A percentile compares a stretch with the other conserved stretches of the same genome.
Evolutionary conservation across 1,140 invertebrate genomes (phyloP).

Genomic region (Drosophila orena): DNA sequence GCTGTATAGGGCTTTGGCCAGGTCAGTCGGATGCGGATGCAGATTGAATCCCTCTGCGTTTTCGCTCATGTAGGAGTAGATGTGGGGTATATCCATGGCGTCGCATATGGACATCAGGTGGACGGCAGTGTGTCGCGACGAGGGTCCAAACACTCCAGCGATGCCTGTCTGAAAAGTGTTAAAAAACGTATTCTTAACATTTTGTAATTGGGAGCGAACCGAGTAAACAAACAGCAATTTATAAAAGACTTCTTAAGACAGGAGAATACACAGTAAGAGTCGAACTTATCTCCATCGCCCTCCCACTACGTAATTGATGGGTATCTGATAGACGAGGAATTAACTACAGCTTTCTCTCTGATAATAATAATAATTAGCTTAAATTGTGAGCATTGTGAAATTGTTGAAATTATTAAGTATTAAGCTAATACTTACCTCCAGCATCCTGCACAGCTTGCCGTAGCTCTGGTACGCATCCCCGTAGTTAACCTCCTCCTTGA

Average conservation of each 20-base stretch:
- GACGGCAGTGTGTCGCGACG: slow-evolving; percentile 87
- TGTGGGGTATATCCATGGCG: slow-evolving; percentile 94
- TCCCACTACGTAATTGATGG: no score
- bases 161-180: slow-evolving; percentile 86
- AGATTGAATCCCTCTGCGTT: slow-evolving; percentile 90
- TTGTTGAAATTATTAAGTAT: no score
- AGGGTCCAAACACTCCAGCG: slow-evolving; percentile 93
- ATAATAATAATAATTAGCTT: no score
- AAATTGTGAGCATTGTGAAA: no score
- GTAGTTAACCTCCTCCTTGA: slow-evolving; percentile 72
- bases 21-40: slow-evolving; percentile 91
- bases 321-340: no score
- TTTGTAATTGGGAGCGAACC: no score
- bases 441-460: slow-evolving; percentile 82
- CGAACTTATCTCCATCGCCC: no score
- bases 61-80: slow-evolving; percentile 89
- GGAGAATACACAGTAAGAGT: no score
- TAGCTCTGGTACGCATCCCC: slow-evolving; percentile 85
- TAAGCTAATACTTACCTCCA: slow-evolving; percentile 65
- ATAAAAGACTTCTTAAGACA: no score
- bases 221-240: no score
- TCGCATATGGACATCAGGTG: slow-evolving; percentile 95
- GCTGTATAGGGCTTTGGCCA: slow-evolving; percentile 90
- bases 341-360: no score
- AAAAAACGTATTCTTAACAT: not conserved